phyloP scores from a whole-genome alignment of 2,797 vertebrate genomes.

The Characodon lateralis region DNA sequence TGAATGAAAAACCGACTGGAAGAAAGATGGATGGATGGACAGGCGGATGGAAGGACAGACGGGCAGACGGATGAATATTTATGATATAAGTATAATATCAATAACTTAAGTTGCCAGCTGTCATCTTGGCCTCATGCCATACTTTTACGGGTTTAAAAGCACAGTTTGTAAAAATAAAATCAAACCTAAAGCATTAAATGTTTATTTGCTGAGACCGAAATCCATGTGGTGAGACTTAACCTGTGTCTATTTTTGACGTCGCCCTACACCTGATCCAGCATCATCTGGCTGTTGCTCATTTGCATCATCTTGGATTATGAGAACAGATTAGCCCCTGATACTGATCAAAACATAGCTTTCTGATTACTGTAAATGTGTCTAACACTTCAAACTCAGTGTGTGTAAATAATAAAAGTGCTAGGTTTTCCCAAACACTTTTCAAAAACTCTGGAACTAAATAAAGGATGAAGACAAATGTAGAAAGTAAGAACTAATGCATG shows the following conservation, averaged over 20 bases:
- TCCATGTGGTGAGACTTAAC: conserved; percentile 35
- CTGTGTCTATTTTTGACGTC: conserved; percentile 42
- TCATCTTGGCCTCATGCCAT: conserved; percentile 8
- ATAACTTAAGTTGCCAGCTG: not conserved
- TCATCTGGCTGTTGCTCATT: conserved; percentile 62
- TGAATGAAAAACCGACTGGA: too few relatives aligned
- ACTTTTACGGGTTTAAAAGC: not conserved
- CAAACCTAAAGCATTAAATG: conserved; percentile 34
- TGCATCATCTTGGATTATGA: conserved; percentile 49
- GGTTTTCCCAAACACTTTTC: conserved; percentile 2
- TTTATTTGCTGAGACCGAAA: conserved; percentile 43
- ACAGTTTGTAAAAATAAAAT: conserved; percentile 13
- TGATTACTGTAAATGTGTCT: conserved; percentile 47
- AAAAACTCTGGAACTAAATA: not conserved
- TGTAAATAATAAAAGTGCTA: conserved; percentile 39
- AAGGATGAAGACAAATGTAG: not conserved
- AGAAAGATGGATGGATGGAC: not conserved
- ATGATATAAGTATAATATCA: not conserved
- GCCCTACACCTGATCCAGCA: conserved; percentile 33
- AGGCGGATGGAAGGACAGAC: not conserved
- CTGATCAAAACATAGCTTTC: conserved; percentile 49
- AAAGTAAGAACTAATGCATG: too few relatives aligned
- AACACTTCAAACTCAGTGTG: conserved; percentile 30
- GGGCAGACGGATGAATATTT: not conserved
- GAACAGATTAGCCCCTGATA: conserved; percentile 58